Percentiles rank a stretch among this genome's conserved stretches.
Conservation (phyloP, 1,140 invertebrate species). For the Lethrus apterus region DNA sequence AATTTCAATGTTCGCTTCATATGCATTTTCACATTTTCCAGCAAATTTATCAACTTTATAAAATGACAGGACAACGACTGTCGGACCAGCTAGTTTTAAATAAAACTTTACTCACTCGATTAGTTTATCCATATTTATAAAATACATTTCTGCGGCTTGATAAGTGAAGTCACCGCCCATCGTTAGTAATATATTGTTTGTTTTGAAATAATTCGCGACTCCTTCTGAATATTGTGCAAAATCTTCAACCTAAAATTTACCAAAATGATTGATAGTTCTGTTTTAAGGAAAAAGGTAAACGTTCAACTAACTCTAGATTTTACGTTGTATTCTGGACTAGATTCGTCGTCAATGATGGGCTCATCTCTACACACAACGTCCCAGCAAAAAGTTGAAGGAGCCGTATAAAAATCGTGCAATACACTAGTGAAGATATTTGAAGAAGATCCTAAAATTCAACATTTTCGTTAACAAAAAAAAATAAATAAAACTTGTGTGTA, state of each 20-base stretch:
- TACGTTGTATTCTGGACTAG: slow-evolving; percentile 46
- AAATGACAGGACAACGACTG: too few relatives aligned
- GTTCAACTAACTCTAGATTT: slow-evolving; percentile 39
- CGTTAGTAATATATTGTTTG: slow-evolving; percentile 31
- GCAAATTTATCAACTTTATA: too few relatives aligned
- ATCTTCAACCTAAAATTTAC: slow-evolving; percentile 22
- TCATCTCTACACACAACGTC: slow-evolving; percentile 62
- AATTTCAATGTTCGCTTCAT: too few relatives aligned
- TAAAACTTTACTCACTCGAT: slow-evolving; percentile 40
- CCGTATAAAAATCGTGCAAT: slow-evolving; percentile 50
- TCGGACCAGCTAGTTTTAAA: too few relatives aligned
- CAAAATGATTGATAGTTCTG: not conserved
- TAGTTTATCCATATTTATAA: slow-evolving; percentile 64
- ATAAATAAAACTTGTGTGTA: slow-evolving; percentile 23
- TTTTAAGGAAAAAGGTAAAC: slow-evolving; percentile 27
- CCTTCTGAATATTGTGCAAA: slow-evolving; percentile 23
- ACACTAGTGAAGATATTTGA: slow-evolving; percentile 23
- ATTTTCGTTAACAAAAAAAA: slow-evolving; percentile 5
- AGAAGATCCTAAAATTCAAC: slow-evolving; percentile 16
- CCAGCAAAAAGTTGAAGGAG: slow-evolving; percentile 66
- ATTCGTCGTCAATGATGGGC: slow-evolving; percentile 48
- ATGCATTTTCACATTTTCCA: too few relatives aligned
- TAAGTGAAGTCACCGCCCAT: slow-evolving; percentile 41
- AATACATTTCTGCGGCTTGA: slow-evolving; percentile 54
- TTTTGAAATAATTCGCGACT: slow-evolving; percentile 23